Evolutionary conservation across 2,797 vertebrate genomes (phyloP).

Genomic region (Galago senegalensis): DNA sequence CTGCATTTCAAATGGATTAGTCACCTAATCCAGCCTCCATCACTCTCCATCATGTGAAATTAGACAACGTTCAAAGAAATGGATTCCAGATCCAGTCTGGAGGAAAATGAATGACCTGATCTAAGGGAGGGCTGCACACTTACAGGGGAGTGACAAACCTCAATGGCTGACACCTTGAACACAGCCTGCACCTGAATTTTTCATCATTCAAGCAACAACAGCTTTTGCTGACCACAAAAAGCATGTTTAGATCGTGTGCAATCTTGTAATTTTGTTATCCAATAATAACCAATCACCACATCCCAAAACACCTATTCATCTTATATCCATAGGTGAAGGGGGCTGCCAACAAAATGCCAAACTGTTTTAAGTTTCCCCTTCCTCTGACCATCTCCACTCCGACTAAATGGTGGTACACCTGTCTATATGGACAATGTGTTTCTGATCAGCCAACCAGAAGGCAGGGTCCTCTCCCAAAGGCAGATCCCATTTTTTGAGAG

Average conservation of each 20-base stretch:
- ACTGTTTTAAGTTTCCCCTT: not conserved
- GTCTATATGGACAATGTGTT: not conserved
- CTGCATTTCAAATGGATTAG: too few relatives aligned
- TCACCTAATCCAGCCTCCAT: too few relatives aligned
- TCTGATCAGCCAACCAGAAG: not conserved
- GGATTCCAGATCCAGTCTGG: too few relatives aligned
- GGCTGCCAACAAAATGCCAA: not conserved
- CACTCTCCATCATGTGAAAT: too few relatives aligned
- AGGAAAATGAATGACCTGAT: not conserved
- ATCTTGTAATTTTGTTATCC: conserved; percentile 12
- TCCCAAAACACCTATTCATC: not conserved
- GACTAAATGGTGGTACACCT: not conserved
- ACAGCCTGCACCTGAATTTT: not conserved
- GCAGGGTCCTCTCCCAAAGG: not conserved
- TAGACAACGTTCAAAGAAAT: too few relatives aligned
- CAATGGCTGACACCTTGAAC: not conserved
- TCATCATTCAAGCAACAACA: not conserved
- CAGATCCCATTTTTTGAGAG: not conserved
- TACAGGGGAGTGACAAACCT: not conserved
- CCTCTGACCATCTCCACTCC: not conserved
- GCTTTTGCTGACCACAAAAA: not conserved
- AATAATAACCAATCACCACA: conserved; percentile 3
- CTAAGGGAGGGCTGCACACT: not conserved
- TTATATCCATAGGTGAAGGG: not conserved
- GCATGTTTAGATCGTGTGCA: not conserved